These are phyloP conservation scores for Polydrusus tereticollis DNA, from an alignment of 2,888 invertebrate genomes.

Conservation along the genomic window DNA sequence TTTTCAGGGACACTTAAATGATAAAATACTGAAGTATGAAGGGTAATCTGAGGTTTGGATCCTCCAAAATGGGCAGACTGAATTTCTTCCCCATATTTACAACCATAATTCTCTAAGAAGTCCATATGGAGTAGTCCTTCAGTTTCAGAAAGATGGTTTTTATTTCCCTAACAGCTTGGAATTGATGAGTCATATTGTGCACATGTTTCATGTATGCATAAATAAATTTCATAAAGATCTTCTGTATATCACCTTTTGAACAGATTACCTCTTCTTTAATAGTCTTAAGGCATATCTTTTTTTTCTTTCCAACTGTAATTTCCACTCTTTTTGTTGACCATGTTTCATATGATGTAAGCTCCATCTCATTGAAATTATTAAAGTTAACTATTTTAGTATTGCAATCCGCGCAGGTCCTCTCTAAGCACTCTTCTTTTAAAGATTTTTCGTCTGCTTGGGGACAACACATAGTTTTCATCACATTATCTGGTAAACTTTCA, in stretches of 20 bases:
- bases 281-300: neutral
- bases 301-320: too few relatives aligned
- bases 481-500: too few relatives aligned
- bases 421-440: neutral
- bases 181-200: too few relatives aligned
- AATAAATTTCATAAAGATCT: neutral
- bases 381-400: neutral
- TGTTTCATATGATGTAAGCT: neutral
- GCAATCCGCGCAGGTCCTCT: neutral
- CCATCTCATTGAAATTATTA: neutral
- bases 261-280: neutral
- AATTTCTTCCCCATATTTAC: neutral
- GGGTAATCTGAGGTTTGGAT: neutral
- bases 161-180: too few relatives aligned
- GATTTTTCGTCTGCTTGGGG: too few relatives aligned
- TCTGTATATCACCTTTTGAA: neutral
- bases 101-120: too few relatives aligned
- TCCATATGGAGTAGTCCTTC: too few relatives aligned
- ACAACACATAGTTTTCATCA: too few relatives aligned
- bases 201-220: too few relatives aligned
- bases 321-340: neutral
- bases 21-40: too few relatives aligned
- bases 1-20: neutral
- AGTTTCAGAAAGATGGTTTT: too few relatives aligned
- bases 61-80: neutral